Percentiles rank a stretch among this genome's conserved stretches.
Evolutionary conservation across 2,113 vertebrate genomes (phyloP).

Genomic region (Anarrhichthys ocellatus): DNA sequence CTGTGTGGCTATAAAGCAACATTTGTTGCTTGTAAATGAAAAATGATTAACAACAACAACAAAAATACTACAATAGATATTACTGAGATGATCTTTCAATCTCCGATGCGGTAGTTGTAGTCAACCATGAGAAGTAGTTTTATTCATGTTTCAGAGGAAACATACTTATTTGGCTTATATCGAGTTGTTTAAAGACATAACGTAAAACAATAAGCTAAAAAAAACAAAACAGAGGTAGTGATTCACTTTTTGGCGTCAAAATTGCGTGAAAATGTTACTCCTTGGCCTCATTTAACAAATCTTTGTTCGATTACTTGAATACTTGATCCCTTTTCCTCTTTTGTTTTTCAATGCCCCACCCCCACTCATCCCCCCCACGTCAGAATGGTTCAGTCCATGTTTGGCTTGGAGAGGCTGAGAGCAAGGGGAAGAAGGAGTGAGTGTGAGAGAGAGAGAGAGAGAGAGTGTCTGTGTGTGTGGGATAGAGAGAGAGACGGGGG

Average conservation of each 20-base stretch:
- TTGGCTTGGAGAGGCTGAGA: conserved; percentile 53
- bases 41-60: background rate
- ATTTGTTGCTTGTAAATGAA: conserved; percentile 8
- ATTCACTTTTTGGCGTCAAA: background rate
- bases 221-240: background rate
- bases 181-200: background rate
- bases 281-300: background rate
- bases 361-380: conserved; percentile 38
- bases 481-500: background rate
- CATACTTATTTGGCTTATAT: background rate
- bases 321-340: conserved; percentile 19
- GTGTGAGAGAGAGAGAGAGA: background rate
- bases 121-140: background rate
- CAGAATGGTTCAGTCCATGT: conserved; percentile 69
- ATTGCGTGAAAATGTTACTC: background rate
- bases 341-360: conserved; percentile 28
- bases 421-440: background rate
- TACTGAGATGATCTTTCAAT: background rate
- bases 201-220: background rate
- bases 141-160: conserved; percentile 3
- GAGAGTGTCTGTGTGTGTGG: background rate
- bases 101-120: background rate
- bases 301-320: background rate
- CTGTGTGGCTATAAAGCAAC: conserved; percentile 22
- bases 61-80: background rate